Conservation (phyloP, 2,797 vertebrate genomes). For the Spinibarbus caldwelli region DNA sequence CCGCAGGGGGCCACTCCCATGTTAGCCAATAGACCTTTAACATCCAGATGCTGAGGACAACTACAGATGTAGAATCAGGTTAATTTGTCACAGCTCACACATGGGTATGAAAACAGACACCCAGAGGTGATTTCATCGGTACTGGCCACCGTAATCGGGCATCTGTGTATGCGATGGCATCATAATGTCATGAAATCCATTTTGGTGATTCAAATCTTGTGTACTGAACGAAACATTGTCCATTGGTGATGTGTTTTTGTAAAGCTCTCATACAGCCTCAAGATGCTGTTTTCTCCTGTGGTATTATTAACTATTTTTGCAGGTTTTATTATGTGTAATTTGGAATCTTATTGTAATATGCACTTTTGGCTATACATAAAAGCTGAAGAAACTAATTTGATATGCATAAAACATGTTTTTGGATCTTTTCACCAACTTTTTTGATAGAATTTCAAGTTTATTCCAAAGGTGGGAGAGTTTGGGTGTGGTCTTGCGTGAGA, state of each 20-base stretch:
- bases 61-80: slow-evolving; percentile 34
- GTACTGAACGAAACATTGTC: neutral
- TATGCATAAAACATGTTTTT: neutral
- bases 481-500: slow-evolving; percentile 41
- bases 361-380: neutral
- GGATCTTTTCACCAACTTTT: neutral
- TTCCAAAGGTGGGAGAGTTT: slow-evolving; percentile 10
- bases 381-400: neutral
- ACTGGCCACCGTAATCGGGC: neutral
- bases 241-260: neutral
- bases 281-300: neutral
- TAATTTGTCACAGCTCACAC: slow-evolving; percentile 8
- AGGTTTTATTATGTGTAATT: neutral
- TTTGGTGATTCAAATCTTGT: neutral
- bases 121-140: neutral
- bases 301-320: neutral
- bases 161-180: neutral
- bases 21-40: slow-evolving; percentile 17
- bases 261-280: neutral
- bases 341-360: neutral
- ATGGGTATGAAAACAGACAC: slow-evolving; percentile 3
- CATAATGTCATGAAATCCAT: neutral
- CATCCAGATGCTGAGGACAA: neutral
- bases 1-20: slow-evolving; percentile 41
- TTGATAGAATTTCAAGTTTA: slow-evolving; percentile 38